Base-by-base conservation (phyloP, 2,888 invertebrate species). In the Ferrisia virgata region DNA sequence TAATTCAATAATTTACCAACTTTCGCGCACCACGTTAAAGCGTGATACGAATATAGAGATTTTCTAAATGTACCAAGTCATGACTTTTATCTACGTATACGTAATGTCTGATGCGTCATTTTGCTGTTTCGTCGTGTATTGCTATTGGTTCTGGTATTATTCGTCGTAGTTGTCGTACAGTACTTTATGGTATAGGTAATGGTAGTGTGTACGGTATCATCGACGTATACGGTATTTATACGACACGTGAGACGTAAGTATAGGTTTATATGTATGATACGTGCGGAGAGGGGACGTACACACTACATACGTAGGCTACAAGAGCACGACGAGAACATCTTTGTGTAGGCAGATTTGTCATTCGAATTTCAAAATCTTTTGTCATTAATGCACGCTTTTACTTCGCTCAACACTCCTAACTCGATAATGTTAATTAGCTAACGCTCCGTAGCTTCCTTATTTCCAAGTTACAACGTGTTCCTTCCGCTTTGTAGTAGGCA, bases 1-100 rank as follows among this genome's bases (percentile, higher is more conserved):
- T 72, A 72, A 72, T 72, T 72, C 33, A 72, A 72, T 72, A 72
- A 72, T 72, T 72, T 72, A 72, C 33, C 72, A 33, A 72, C 33
- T 72, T 72, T 72, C 33, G 33, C 11, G 58, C 25, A 72, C 72
- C 72, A n/a, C 72, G 31, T 31, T 72, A 72, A 72, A 22, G 72
- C 72, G 72, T 72, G 72, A 31, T 72, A 33, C 72, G 72, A 72
- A 72, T 72, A 31, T 72, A 72, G 33, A 72, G 31, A 72, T 72
- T 72, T 64, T 72, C 33, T 72, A 18, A 33, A 31, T 72, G 72
- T 72, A n/a, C n/a, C n/a, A 33, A 72, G 33, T 33, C 33, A 72
- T 72, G 72, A 72, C 72, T 72, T 72, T 72, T 72, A 72, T 72
- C 58, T 64, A 4, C 58, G 39, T 25, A 2, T 1, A 25, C 25